Percentiles rank a stretch among this genome's conserved stretches.
phyloP scores from a whole-genome alignment of 2,888 invertebrate genomes.

The Ornithoptera alexandrae region DNA sequence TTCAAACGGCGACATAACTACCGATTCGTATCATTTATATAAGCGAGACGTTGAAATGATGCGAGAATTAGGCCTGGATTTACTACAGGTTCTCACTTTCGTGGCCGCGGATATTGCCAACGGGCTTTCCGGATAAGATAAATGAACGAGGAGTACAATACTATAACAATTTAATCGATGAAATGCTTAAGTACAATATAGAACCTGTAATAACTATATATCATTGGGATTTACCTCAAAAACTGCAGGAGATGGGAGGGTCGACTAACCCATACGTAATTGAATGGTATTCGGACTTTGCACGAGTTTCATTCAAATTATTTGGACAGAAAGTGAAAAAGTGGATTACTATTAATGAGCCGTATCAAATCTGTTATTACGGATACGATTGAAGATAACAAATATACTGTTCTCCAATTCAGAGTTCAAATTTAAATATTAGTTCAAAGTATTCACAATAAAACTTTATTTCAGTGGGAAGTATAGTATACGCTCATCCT shows the following conservation, averaged over 20 bases:
- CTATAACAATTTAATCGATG: constrained; percentile 81
- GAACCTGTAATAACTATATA: constrained; percentile 76
- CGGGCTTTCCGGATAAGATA: constrained; percentile 76
- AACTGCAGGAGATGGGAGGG: constrained; percentile 70
- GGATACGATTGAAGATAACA: constrained; percentile 49
- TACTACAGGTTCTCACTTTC: constrained; percentile 81
- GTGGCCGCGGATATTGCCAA: constrained; percentile 80
- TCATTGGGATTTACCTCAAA: constrained; percentile 79
- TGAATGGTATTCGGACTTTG: constrained; percentile 74
- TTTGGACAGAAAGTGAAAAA: constrained; percentile 63
- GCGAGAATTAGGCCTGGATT: constrained; percentile 32
- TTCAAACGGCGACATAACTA: constrained; percentile 80
- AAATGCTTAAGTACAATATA: constrained; percentile 74
- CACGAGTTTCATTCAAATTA: constrained; percentile 57
- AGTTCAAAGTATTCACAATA: not conserved
- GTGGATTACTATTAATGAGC: constrained; percentile 78
- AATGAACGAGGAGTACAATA: constrained; percentile 79
- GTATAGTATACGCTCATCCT: constrained; percentile 21
- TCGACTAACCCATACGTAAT: constrained; percentile 74
- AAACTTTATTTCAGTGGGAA: constrained; percentile 7
- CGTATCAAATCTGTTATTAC: constrained; percentile 42
- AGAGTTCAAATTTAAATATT: too few species aligned
- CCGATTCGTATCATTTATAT: constrained; percentile 68
- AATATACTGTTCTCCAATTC: too few species aligned
- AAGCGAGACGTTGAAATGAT: constrained; percentile 38